Evolutionary conservation across 2,888 invertebrate species (phyloP).

Genomic region (Monoplex corrugatus): DNA sequence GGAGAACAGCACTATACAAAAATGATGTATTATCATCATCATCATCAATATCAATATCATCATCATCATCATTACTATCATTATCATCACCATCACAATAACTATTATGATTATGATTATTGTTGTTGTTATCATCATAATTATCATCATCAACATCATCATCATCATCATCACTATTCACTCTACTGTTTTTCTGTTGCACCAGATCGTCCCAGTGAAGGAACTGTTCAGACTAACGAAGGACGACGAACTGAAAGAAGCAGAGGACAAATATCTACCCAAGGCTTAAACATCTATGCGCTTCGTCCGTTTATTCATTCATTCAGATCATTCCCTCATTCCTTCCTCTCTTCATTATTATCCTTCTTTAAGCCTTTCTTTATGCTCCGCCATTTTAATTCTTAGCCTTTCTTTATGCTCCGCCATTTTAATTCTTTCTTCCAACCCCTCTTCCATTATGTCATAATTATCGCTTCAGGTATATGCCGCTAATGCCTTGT

Average conservation of each 20-base stretch:
- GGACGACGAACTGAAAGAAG: constrained; percentile 81
- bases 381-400: no score
- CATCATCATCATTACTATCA: not conserved
- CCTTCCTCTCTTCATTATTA: not conserved
- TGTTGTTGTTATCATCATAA: not conserved
- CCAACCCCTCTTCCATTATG: no score
- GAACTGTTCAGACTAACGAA: constrained; percentile 82
- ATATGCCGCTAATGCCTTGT: no score
- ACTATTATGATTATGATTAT: not conserved
- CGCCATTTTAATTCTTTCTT: no score
- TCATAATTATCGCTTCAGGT: no score
- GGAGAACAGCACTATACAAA: no score
- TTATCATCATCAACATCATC: not conserved
- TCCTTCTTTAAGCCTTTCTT: not conserved
- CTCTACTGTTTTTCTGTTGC: constrained; percentile 36
- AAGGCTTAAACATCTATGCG: constrained; percentile 43
- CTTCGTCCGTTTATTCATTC: not conserved
- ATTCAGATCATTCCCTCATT: not conserved
- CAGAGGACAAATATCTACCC: constrained; percentile 82
- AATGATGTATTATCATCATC: no score
- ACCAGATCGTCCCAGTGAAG: constrained; percentile 81
- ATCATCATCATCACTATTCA: not conserved
- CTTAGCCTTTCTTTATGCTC: not conserved
- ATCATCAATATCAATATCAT: no score
- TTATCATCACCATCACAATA: not conserved